Percentiles rank a stretch among this genome's conserved stretches.
These are phyloP conservation scores for Mercenaria mercenaria DNA, from an alignment of 1,140 invertebrate species.

Conservation along the genomic window DNA sequence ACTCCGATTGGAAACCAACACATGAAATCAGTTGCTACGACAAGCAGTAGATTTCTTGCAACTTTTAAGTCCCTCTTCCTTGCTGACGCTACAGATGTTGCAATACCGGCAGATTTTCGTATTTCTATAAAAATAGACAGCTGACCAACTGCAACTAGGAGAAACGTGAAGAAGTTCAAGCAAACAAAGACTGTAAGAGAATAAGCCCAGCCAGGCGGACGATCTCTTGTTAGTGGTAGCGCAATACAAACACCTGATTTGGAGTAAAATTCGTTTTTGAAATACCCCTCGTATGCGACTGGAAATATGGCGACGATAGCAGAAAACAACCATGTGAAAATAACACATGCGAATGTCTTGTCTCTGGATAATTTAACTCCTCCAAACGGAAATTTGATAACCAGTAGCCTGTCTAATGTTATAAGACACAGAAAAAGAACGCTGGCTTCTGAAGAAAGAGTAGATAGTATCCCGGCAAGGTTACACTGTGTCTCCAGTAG, in stretches of 20 bases:
- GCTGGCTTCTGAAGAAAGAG: constrained; percentile 75
- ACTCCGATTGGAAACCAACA: constrained; percentile 74
- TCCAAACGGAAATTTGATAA: constrained; percentile 78
- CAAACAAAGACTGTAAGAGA: constrained; percentile 33
- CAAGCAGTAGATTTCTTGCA: constrained; percentile 57
- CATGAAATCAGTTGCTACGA: constrained; percentile 64
- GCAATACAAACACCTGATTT: constrained; percentile 64
- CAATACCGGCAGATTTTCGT: not conserved
- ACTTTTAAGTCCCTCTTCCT: constrained; percentile 54
- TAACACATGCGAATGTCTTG: constrained; percentile 7
- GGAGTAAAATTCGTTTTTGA: constrained; percentile 61
- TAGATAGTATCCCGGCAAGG: constrained; percentile 77
- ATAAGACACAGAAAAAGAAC: constrained; percentile 77
- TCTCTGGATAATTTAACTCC: constrained; percentile 44
- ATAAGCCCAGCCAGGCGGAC: constrained; percentile 19
- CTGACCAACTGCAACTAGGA: constrained; percentile 54
- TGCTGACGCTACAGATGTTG: not conserved
- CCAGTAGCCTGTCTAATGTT: constrained; percentile 78
- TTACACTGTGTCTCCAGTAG: constrained; percentile 77
- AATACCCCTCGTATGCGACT: constrained; percentile 34
- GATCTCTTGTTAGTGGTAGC: constrained; percentile 52
- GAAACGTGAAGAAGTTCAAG: constrained; percentile 66
- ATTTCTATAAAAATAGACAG: not conserved
- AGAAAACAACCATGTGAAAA: constrained; percentile 68
- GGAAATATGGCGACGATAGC: constrained; percentile 67